Base-by-base conservation (phyloP, 2,113 vertebrate species). In the Corythoichthys intestinalis region DNA sequence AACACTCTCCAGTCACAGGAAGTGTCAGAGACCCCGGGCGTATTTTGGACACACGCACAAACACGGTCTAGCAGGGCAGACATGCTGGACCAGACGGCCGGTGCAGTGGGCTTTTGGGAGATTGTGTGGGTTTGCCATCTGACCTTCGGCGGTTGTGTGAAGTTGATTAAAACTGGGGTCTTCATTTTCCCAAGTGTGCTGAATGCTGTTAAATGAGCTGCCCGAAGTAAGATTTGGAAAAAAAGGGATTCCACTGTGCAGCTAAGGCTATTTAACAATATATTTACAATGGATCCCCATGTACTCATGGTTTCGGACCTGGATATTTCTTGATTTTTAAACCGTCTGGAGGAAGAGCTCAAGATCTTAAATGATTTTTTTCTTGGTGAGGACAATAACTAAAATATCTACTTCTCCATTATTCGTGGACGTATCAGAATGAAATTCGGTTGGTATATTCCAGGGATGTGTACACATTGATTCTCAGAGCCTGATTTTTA, bases 11-110 rank as follows among this genome's bases (percentile, higher is more conserved):
- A 82, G 70, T 84, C 81, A 74, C 49, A 84, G 80, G 66, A 84
- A 83, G 87, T 83, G 86, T 82, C 73, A 82, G 69, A 67, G 75
- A 71, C 76, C 81, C 73, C 10, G 41, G 65, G 83, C 85, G 80
- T 80, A 83, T 85, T 87, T 87, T 75, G 72, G 74, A 87, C 80
- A 68, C 53, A 17, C 53, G 66, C 69, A 67, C 64, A 67, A 83
- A 72, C 70, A 76, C 71, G 75, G 2, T 57, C 74, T 72, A 68
- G 72, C 74, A 69, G 78, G 37, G 20, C 74, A 78, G 73, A 80
- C 69, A 59, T 69, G 49, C 41, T 79, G n/a, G 79, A 82, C 80
- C 82, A 86, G 72, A 88, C 83, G 69, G 69, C 57, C 74, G 79
- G 44, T 68, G 60, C 71, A 62, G 75, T 65, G 38, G 35, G 77